Evolutionary conservation across 2,888 invertebrate species (phyloP).

Genomic region (Drosophila stalkeri): DNA sequence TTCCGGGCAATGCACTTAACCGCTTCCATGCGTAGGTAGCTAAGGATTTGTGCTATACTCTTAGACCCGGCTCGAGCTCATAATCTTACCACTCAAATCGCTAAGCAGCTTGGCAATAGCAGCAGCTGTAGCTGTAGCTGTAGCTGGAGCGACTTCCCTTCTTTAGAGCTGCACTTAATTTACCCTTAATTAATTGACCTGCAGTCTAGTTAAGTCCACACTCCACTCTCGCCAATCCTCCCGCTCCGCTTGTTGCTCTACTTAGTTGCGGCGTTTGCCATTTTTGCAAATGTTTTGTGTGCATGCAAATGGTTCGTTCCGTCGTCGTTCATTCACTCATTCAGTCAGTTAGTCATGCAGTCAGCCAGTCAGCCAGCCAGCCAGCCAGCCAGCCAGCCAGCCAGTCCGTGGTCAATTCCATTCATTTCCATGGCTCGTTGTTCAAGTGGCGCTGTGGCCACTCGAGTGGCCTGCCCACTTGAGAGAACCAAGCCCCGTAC

Average conservation of each 20-base stretch:
- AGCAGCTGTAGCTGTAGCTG: slow-evolving; percentile 18
- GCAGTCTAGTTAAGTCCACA: slow-evolving; percentile 67
- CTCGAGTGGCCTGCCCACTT: slow-evolving; percentile 69
- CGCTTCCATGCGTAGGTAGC: slow-evolving; percentile 60
- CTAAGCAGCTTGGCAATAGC: slow-evolving; percentile 61
- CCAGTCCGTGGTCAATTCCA: slow-evolving; percentile 67
- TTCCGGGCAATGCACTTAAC: slow-evolving; percentile 73
- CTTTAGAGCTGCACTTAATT: slow-evolving; percentile 71
- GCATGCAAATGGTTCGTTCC: slow-evolving; percentile 45
- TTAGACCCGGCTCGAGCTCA: slow-evolving; percentile 52
- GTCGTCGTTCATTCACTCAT: slow-evolving; percentile 23
- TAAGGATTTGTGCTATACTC: slow-evolving; percentile 63
- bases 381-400: slow-evolving; percentile 11
- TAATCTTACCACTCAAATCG: slow-evolving; percentile 76
- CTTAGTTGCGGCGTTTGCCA: slow-evolving; percentile 51
- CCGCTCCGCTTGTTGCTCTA: slow-evolving; percentile 41
- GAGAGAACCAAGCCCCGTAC: slow-evolving; percentile 41
- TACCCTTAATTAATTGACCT: slow-evolving; percentile 80
- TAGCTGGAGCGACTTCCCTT: slow-evolving; percentile 30
- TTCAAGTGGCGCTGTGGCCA: slow-evolving; percentile 73
- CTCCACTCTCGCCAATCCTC: slow-evolving; percentile 7
- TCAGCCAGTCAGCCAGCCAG: neutral
- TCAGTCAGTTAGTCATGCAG: slow-evolving; percentile 20
- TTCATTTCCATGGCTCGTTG: slow-evolving; percentile 60
- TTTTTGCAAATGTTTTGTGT: slow-evolving; percentile 68